phyloP scores from a whole-genome alignment of 2,797 vertebrate species.

The Salarias fasciatus region DNA sequence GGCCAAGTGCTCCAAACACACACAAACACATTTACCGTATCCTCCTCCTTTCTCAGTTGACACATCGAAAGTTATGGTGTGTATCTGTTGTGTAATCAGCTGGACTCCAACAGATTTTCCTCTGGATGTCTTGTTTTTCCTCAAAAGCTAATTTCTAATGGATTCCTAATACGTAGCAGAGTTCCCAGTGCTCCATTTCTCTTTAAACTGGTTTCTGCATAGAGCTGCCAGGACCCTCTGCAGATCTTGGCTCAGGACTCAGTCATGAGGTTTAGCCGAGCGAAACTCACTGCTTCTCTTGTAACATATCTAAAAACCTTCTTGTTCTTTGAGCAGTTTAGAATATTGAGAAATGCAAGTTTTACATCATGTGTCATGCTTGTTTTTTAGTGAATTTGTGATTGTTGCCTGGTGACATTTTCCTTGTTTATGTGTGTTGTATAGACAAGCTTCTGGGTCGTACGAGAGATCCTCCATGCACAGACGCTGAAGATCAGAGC shows the following conservation, averaged over 20 bases:
- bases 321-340: conserved; percentile 17
- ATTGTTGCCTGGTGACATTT: conserved; percentile 19
- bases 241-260: conserved; percentile 32
- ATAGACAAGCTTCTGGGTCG: conserved; percentile 99
- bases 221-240: conserved; percentile 20
- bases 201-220: conserved; percentile 14
- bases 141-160: conserved; percentile 30
- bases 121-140: conserved; percentile 20
- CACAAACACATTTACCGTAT: neutral
- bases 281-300: conserved; percentile 24
- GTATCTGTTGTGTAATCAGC: conserved; percentile 48
- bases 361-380: neutral
- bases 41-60: conserved; percentile 16
- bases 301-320: conserved; percentile 25
- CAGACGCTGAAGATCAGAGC: conserved; percentile 99
- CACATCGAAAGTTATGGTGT: conserved; percentile 30
- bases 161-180: conserved; percentile 24
- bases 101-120: conserved; percentile 41
- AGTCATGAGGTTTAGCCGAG: conserved; percentile 29
- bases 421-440: conserved; percentile 41
- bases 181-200: conserved; percentile 12
- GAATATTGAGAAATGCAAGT: neutral
- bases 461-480: conserved; percentile 97
- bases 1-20: conserved; percentile 44
- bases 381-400: neutral